These are phyloP conservation scores for Spodoptera exigua DNA, from an alignment of 2,888 invertebrate species.

Conservation along the genomic window DNA sequence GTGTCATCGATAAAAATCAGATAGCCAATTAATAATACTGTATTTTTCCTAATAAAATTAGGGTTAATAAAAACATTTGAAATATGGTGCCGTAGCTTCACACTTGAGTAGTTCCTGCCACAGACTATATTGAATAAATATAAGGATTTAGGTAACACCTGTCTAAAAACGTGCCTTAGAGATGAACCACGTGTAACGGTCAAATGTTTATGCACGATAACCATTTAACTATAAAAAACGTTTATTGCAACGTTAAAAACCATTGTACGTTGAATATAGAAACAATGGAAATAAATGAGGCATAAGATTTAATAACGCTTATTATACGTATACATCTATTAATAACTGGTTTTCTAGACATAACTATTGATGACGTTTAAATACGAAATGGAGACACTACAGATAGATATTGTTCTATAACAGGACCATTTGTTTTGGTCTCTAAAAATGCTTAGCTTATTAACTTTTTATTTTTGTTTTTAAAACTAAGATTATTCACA, in stretches of 20 bases:
- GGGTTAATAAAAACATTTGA: too few species aligned
- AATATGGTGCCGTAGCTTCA: too few species aligned
- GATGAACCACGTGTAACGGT: slow-evolving; percentile 9
- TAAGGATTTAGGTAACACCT: too few species aligned
- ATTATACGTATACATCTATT: slow-evolving; percentile 6
- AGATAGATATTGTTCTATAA: background rate
- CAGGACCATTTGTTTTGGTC: background rate
- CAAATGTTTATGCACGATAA: slow-evolving; percentile 16
- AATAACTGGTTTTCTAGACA: slow-evolving; percentile 4
- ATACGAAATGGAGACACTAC: background rate
- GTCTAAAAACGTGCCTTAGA: background rate
- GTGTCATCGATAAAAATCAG: too few species aligned
- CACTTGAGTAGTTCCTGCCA: too few species aligned
- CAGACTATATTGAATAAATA: too few species aligned
- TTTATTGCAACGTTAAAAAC: slow-evolving; percentile 10
- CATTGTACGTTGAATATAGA: slow-evolving; percentile 36
- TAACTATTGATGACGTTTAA: background rate
- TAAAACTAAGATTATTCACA: background rate
- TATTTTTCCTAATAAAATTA: too few species aligned
- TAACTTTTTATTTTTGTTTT: background rate
- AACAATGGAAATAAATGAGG: slow-evolving; percentile 16
- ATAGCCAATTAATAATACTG: too few species aligned
- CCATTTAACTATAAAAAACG: slow-evolving; percentile 15
- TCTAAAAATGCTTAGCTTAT: background rate
- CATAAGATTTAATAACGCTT: slow-evolving; percentile 4